Evolutionary conservation across 1,140 invertebrate species (phyloP), one percentile per base, ranked within the genome.

Genomic region (Oncopodura yosiiana): DNA sequence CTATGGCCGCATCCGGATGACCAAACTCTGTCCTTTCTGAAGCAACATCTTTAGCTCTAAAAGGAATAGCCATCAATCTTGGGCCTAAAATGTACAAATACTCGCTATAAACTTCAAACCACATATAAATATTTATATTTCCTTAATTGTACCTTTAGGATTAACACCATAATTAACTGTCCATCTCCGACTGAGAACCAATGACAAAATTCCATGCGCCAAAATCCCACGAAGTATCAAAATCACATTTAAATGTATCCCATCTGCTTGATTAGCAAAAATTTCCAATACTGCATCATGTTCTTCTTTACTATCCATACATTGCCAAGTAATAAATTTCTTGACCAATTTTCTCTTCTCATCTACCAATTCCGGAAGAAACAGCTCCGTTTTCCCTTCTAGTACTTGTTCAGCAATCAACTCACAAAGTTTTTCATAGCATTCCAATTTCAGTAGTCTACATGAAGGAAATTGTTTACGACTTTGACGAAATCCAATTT

Each of bases 21-120:
- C 58, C 58, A 34, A 61, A 61, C 27, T 61, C 58, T 0, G 55
- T 61, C 21, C 49, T 34, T 37, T 61, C 58, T 6, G 54, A 34
- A 16, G 58, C 53, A 2, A 56, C 54, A 50, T 61, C 58, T 38
- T 61, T 61, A 3, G 53, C 58, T 42, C 43, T 27, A 44, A 61
- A 61, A 5, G 58, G 58, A 8, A 61, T 55, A 1, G 58, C 58
- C 58, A 61, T 61, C 9, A 29, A 11, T 21, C 48, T 4, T 1
- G 24, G 9, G n/a, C n/a, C n/a, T n/a, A n/a, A n/a, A n/a, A n/a
- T n/a, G n/a, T n/a, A n/a, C n/a, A n/a, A n/a, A n/a, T n/a, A n/a
- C n/a, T n/a, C n/a, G n/a, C n/a, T n/a, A n/a, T n/a, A n/a, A n/a
- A n/a, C n/a, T n/a, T n/a, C n/a, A n/a, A n/a, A n/a, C n/a, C n/a